phyloP scores from a whole-genome alignment of 1,140 invertebrate genomes.

The Drosophila auraria region DNA sequence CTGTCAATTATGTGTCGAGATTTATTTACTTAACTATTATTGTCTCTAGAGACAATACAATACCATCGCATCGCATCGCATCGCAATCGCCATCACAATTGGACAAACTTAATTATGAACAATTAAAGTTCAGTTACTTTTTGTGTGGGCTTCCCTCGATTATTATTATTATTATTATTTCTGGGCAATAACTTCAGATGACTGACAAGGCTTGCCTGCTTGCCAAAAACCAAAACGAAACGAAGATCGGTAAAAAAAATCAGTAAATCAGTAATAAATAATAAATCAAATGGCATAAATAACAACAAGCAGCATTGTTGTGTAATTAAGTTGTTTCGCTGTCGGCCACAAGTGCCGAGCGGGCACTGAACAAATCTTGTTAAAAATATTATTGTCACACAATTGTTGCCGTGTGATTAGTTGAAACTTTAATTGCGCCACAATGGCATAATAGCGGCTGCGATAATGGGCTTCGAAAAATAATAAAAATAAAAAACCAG shows the following conservation, averaged over 20 bases:
- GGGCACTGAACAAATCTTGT: constrained; percentile 60
- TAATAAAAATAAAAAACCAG: not conserved
- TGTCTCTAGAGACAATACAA: constrained; percentile 37
- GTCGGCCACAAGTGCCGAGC: constrained; percentile 42
- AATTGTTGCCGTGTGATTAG: constrained; percentile 74
- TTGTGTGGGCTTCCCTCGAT: constrained; percentile 43
- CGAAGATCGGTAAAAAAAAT: constrained; percentile 3
- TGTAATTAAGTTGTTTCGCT: constrained; percentile 81
- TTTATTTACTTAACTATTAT: constrained; percentile 71
- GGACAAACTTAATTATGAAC: constrained; percentile 80
- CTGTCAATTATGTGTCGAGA: constrained; percentile 73
- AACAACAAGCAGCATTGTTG: constrained; percentile 55
- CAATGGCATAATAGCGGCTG: constrained; percentile 64
- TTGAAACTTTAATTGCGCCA: constrained; percentile 77
- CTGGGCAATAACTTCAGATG: constrained; percentile 55
- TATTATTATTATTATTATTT: constrained; percentile 42
- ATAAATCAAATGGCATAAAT: constrained; percentile 39
- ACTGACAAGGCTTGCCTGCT: constrained; percentile 47
- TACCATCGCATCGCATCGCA: constrained; percentile 5
- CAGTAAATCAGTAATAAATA: constrained; percentile 31
- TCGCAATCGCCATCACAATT: constrained; percentile 53
- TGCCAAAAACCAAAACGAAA: constrained; percentile 29
- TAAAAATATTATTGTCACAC: constrained; percentile 79
- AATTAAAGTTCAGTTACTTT: constrained; percentile 80
- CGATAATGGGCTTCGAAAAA: constrained; percentile 46